Evolutionary conservation across 2,797 vertebrate genomes (phyloP), one percentile per base, ranked within the genome.

Genomic region (Pagetopsis macropterus): DNA sequence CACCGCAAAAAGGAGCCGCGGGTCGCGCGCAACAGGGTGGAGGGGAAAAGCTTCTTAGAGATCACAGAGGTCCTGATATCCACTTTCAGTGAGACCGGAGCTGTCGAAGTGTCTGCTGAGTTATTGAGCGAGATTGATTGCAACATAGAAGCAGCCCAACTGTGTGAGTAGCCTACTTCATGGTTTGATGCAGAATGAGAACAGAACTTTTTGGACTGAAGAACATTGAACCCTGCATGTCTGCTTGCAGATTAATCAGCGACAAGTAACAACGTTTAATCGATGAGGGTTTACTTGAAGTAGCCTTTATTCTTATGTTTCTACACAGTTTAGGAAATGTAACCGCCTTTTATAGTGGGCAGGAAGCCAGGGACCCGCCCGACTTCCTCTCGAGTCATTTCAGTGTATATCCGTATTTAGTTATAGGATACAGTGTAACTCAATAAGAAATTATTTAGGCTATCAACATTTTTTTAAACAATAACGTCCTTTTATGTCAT

Each of bases 141-240:
- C 15, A 0, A 0, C 3, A 0, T 10, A 0, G 49, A 46, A 0
- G 76, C 68, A 2, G 0, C 19, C 0, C 0, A 0, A 0, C 68
- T 79, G 0, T 51, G 72, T 80, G 49, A 75, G 2, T 54, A 21
- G 21, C 21, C 21, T 21, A 44, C 9, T 6, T 1, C 13, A 0
- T 43, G 37, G 12, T 55, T 43, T 11, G 8, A n/a, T 16, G 21
- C 14, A 16, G 12, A 46, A 33, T 11, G 16, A 13, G 6, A 21
- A 16, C 13, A n/a, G 1, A 21, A 0, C 1, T 8, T 1, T 9
- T 52, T 45, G 23, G 8, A 3, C 21, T 65, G 43, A 5, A 50
- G 33, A 21, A 3, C 2, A 2, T 16, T 56, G 3, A 57, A 27
- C n/a, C 19, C n/a, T 17, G 1, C 1, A 21, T 3, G 15, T 21